A percentile compares a stretch with the other conserved stretches of the same genome.
Conservation (phyloP, 2,797 vertebrate species). For the Clarias platycephalus region DNA sequence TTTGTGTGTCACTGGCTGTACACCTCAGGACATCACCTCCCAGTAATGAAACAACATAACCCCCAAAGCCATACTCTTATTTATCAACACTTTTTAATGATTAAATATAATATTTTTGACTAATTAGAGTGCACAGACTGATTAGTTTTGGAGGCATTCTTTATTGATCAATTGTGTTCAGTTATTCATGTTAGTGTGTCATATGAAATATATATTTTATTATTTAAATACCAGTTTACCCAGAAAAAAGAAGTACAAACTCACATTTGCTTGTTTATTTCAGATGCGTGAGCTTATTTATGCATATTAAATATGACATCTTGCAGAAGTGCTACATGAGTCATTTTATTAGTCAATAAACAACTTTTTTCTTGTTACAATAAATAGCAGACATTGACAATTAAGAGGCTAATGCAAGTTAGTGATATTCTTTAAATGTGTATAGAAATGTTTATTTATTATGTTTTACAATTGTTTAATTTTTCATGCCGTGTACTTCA, state of each 20-base stretch:
- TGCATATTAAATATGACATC: not conserved
- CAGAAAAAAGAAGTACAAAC: not conserved
- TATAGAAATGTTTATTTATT: too few species aligned
- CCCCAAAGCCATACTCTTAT: too few species aligned
- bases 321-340: too few species aligned
- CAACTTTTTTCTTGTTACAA: not conserved
- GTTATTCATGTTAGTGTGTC: not conserved
- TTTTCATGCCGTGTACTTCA: not conserved
- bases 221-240: not conserved
- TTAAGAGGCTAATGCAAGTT: not conserved
- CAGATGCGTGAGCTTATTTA: not conserved
- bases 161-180: not conserved
- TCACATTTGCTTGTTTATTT: not conserved
- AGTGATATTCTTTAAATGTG: not conserved
- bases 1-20: constrained; percentile 88
- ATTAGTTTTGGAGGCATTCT: not conserved
- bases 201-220: not conserved
- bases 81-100: not conserved
- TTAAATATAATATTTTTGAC: not conserved
- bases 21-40: constrained; percentile 78
- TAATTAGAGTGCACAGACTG: not conserved
- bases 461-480: not conserved
- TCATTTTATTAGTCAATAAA: not conserved
- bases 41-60: constrained; percentile 66
- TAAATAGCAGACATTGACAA: not conserved